Percentiles rank a stretch among this genome's conserved stretches.
Conservation (phyloP, 92 coral and sea anemone genomes). For the Phymanthus crucifer region DNA sequence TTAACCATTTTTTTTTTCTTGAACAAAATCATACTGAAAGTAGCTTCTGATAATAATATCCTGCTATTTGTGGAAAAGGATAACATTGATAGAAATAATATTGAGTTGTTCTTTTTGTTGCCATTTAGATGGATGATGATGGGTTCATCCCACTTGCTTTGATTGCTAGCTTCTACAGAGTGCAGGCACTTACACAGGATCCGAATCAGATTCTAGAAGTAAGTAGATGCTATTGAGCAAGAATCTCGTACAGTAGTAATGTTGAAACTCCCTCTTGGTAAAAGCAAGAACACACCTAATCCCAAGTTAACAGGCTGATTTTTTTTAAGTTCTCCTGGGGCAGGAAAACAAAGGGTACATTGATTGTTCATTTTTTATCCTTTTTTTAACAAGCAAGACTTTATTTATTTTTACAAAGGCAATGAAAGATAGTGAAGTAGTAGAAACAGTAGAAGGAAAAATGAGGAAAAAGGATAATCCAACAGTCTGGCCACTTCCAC, state of each 20-base stretch:
- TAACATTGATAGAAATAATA: background rate
- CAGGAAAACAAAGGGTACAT: too few species aligned
- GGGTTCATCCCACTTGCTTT: slow-evolving; percentile 89
- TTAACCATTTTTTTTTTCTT: too few species aligned
- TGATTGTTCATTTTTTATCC: too few species aligned
- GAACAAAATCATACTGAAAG: background rate
- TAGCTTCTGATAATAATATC: background rate
- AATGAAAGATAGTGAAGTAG: slow-evolving; percentile 88
- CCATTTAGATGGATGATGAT: slow-evolving; percentile 85
- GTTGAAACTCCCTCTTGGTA: background rate
- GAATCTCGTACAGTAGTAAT: background rate
- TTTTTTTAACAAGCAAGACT: too few species aligned
- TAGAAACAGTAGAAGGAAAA: slow-evolving; percentile 72
- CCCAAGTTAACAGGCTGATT: too few species aligned
- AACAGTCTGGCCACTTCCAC: slow-evolving; percentile 80
- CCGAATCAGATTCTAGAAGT: slow-evolving; percentile 83
- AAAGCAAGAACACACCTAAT: background rate
- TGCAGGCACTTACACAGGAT: slow-evolving; percentile 94
- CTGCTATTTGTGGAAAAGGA: background rate
- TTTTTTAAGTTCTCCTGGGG: too few species aligned
- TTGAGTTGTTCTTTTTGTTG: slow-evolving; percentile 8
- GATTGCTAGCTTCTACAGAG: slow-evolving; percentile 96
- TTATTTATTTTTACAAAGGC: slow-evolving; percentile 45
- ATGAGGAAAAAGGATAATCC: slow-evolving; percentile 87
- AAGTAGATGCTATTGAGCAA: background rate